Conservation (phyloP, 2,797 vertebrate species). For the Cirrhinus mrigala region DNA sequence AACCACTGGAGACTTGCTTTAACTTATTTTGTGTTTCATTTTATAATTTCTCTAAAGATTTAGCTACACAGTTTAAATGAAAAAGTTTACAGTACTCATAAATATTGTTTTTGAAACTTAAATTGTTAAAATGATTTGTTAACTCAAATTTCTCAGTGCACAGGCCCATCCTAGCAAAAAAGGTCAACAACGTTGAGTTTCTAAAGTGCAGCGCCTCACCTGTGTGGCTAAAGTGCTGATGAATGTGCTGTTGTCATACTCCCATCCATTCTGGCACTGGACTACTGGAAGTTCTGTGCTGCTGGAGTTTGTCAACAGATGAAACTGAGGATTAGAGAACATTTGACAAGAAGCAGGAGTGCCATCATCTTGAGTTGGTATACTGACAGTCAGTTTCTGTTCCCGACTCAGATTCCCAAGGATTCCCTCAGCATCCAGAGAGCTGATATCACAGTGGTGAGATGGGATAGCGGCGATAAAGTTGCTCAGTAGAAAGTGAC, state of each 20-base stretch:
- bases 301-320: conserved; percentile 72
- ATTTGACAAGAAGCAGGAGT: conserved; percentile 82
- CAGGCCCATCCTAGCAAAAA: neutral
- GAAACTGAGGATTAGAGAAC: conserved; percentile 77
- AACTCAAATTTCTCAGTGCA: neutral
- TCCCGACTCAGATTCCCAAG: conserved; percentile 80
- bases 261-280: conserved; percentile 85
- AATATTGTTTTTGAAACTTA: too few species aligned
- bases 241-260: conserved; percentile 84
- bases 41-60: neutral
- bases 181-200: neutral
- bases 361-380: conserved; percentile 80
- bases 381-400: conserved; percentile 74
- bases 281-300: conserved; percentile 45
- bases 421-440: conserved; percentile 61
- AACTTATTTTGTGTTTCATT: neutral
- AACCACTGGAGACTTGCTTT: neutral
- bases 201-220: conserved; percentile 77
- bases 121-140: neutral
- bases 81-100: neutral
- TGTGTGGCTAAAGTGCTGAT: conserved; percentile 86
- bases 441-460: conserved; percentile 84
- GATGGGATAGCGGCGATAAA: conserved; percentile 85
- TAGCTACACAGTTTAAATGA: neutral
- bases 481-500: conserved; percentile 88